These are phyloP conservation scores for Poecile atricapillus DNA, from an alignment of 2,113 vertebrate genomes.

Conservation along the genomic window DNA sequence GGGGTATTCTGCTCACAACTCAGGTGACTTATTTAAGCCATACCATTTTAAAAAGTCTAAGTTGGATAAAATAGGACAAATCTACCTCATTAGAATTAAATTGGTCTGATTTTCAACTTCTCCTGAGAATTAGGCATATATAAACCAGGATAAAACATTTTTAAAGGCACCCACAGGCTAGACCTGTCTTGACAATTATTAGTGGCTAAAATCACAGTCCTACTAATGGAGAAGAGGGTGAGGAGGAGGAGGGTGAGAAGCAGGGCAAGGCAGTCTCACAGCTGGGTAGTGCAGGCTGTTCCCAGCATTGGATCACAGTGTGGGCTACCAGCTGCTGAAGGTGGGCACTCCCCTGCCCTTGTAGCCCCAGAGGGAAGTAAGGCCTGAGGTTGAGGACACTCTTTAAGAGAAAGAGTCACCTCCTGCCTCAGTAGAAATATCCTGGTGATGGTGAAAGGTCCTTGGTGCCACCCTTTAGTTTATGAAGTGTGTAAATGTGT, in stretches of 20 bases:
- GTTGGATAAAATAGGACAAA: not conserved
- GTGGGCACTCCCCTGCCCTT: not conserved
- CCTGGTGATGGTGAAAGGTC: not conserved
- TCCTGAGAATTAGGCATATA: not conserved
- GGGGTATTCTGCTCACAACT: not conserved
- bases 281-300: not conserved
- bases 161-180: not conserved
- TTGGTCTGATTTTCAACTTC: not conserved
- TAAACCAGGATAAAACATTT: not conserved
- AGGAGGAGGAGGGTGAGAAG: not conserved
- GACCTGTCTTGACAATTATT: not conserved
- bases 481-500: not conserved
- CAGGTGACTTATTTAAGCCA: not conserved
- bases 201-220: not conserved
- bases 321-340: not conserved
- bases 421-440: rapidly evolving
- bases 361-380: not conserved
- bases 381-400: not conserved
- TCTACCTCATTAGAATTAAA: not conserved
- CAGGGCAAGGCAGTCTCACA: rapidly evolving
- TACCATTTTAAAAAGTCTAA: not conserved
- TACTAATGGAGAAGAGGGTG: not conserved
- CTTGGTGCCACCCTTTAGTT: not conserved
- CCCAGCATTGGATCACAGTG: not conserved
- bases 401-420: not conserved